Evolutionary conservation across 1,140 invertebrate genomes (phyloP).

Genomic region (Eurosta solidaginis): DNA sequence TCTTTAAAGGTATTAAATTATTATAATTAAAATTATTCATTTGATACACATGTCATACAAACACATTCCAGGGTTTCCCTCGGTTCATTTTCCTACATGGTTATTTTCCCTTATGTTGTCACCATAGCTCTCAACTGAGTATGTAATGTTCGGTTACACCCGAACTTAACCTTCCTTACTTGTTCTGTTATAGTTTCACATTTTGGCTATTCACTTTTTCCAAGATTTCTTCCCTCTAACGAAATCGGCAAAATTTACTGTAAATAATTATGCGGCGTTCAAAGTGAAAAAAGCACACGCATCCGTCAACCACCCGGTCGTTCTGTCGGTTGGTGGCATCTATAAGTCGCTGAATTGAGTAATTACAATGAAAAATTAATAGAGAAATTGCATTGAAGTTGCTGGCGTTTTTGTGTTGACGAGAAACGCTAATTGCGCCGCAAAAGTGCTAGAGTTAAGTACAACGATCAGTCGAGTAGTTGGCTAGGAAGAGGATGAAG

Average conservation of each 20-base stretch:
- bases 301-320: background rate
- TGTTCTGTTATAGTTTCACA: too few relatives aligned
- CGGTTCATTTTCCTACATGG: too few relatives aligned
- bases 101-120: too few relatives aligned
- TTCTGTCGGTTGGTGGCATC: background rate
- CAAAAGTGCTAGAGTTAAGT: background rate
- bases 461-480: background rate
- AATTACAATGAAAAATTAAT: conserved; percentile 23
- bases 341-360: conserved; percentile 28
- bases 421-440: conserved; percentile 8
- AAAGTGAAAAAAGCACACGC: conserved; percentile 3
- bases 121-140: too few relatives aligned
- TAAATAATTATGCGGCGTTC: conserved; percentile 17
- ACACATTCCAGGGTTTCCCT: too few relatives aligned
- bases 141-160: too few relatives aligned
- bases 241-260: conserved; percentile 1
- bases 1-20: too few relatives aligned
- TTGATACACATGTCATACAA: too few relatives aligned
- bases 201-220: background rate
- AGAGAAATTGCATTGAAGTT: conserved; percentile 27
- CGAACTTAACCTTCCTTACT: too few relatives aligned
- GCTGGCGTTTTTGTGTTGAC: background rate
- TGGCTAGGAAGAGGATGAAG: background rate
- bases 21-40: too few relatives aligned
- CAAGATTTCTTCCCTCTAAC: background rate